A percentile compares a stretch with the other conserved stretches of the same genome.
Conservation (phyloP, 2,888 invertebrate species). For the Rhamnusium bicolor region DNA sequence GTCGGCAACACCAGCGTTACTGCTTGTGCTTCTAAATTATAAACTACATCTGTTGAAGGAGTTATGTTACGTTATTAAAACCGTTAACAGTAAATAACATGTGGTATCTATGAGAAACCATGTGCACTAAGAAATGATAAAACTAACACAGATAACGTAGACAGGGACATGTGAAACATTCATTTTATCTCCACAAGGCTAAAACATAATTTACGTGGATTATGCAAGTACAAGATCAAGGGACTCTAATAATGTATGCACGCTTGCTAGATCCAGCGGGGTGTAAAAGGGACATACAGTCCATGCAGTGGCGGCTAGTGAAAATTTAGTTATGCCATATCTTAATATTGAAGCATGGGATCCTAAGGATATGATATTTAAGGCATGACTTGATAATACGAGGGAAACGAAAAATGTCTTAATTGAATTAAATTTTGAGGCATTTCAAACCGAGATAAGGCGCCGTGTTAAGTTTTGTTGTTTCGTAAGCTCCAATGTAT, state of each 20-base stretch:
- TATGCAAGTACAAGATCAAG: slow-evolving; percentile 14
- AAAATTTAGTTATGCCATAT: too few species aligned
- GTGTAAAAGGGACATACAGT: too few species aligned
- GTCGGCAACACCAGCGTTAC: not conserved
- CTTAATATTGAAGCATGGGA: too few species aligned
- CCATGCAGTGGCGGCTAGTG: too few species aligned
- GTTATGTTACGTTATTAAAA: slow-evolving; percentile 2
- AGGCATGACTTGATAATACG: too few species aligned
- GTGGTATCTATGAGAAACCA: slow-evolving; percentile 41
- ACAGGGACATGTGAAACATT: slow-evolving; percentile 34
- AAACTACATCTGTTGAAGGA: not conserved
- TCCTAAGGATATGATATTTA: too few species aligned
- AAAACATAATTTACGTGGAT: slow-evolving; percentile 40
- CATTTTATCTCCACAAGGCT: slow-evolving; percentile 38
- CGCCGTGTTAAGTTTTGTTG: too few species aligned
- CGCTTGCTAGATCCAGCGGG: not conserved
- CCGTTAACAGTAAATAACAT: slow-evolving; percentile 21
- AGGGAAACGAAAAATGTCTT: too few species aligned
- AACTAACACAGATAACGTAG: slow-evolving; percentile 13
- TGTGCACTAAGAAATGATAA: slow-evolving; percentile 32
- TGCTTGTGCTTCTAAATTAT: not conserved
- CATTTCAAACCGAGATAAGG: too few species aligned
- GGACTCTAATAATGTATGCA: slow-evolving; percentile 39
- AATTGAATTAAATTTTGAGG: too few species aligned
- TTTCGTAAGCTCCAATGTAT: too few species aligned